phyloP scores from a whole-genome alignment of 1,140 invertebrate species.

The Spodoptera frugiperda region DNA sequence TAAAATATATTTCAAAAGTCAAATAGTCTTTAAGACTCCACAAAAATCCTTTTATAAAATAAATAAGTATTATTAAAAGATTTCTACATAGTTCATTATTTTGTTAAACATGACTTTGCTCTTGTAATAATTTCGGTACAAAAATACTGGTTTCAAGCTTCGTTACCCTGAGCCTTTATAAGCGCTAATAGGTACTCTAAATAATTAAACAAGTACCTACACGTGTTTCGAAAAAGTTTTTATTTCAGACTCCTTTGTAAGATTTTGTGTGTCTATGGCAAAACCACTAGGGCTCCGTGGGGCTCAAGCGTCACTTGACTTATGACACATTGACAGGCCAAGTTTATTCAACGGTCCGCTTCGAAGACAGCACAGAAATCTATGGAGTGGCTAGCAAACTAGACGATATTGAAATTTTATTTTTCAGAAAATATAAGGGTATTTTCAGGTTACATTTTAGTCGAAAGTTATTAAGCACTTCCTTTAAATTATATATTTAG shows the following conservation, averaged over 20 bases:
- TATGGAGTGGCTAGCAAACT: conserved; percentile 57
- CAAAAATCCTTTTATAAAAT: not conserved
- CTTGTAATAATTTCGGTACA: no score
- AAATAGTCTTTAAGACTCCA: no score
- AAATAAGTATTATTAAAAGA: not conserved
- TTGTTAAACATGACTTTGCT: no score
- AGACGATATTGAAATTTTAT: not conserved
- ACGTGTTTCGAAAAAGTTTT: not conserved
- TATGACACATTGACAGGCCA: conserved; percentile 84
- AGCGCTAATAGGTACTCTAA: not conserved
- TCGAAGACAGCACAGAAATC: conserved; percentile 63
- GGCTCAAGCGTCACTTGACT: conserved; percentile 79
- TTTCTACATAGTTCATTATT: not conserved
- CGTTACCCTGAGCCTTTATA: no score
- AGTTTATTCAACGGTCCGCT: conserved; percentile 79
- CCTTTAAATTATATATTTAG: no score
- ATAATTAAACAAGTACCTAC: not conserved
- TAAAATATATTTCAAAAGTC: no score
- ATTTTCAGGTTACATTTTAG: not conserved
- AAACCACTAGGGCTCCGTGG: conserved; percentile 65
- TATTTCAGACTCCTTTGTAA: not conserved
- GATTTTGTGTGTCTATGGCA: conserved; percentile 59
- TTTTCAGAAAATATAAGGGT: not conserved
- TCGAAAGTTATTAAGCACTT: no score
- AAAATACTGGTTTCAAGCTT: no score